Base-by-base conservation (phyloP, 2,888 invertebrate genomes). In the Chaitophorus viminalis region DNA sequence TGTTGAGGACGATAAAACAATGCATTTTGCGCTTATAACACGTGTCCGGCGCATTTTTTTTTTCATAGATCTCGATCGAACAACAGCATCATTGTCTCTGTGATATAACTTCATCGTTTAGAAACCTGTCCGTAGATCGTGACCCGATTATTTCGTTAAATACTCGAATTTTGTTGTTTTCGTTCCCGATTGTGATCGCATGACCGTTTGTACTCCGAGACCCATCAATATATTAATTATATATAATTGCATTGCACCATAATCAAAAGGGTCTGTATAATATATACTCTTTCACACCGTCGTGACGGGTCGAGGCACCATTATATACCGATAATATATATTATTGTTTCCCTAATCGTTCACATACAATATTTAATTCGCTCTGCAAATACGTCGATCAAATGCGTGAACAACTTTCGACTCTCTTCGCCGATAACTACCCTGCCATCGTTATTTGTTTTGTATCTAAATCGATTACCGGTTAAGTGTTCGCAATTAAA, bases 391-490 rank as follows among this genome's bases (percentile, higher is more conserved):
- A 36, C 65, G 79, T 60, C 79, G 36, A n/a, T 65, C 65, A n/a
- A 65, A n/a, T n/a, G n/a, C n/a, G 60, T 79, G 65, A 79, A 79
- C 36, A 79, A 65, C 79, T 79, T 65, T 79, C 79, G 65, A 65
- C 60, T 65, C 60, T 79, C 36, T 18, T 60, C 18, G 9, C 1
- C n/a, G 31, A 77, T 17, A 25, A 60, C 60, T 3, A 54, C 21
- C 21, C 18, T 1, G 21, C 54, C 14, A 33, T 25, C 25, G 25
- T 33, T 25, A 2, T 31, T 46, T 78, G 21, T 5, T 33, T 78
- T 54, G 25, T 33, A 78, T 54, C 78, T 6, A 60, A 79, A 65
- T 79, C 79, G n/a, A 54, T 79, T 36, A 79, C n/a, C 60, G 36
- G 65, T 79, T 65, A 36, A 79, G 36, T 65, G 65, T 65, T 79